phyloP scores from a whole-genome alignment of 53 echinoderm and acorn worm species.

The Holothuria leucospilota region DNA sequence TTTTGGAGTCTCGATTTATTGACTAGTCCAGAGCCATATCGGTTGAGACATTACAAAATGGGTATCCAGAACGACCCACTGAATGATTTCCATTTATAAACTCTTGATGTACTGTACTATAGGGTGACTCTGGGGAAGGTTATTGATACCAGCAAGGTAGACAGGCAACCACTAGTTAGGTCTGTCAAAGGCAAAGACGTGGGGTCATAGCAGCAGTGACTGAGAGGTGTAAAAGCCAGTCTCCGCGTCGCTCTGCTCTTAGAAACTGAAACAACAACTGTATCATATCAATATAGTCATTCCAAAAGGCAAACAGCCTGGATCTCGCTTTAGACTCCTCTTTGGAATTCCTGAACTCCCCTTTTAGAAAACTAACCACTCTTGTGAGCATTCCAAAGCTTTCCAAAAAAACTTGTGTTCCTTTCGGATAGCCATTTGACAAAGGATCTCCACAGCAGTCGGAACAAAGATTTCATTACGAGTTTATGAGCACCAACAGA shows the following conservation, averaged over 20 bases:
- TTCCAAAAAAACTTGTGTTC: too few relatives aligned
- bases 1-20: constrained; percentile 45
- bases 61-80: background rate
- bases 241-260: constrained; percentile 28
- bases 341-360: too few relatives aligned
- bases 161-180: constrained; percentile 46
- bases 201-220: constrained; percentile 9
- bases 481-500: background rate
- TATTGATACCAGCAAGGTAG: constrained; percentile 46
- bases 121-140: background rate
- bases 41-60: constrained; percentile 16
- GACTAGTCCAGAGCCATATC: too few relatives aligned
- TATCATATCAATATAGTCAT: constrained; percentile 29
- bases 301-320: constrained; percentile 39
- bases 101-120: constrained; percentile 19
- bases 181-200: constrained; percentile 32
- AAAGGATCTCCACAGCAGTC: background rate
- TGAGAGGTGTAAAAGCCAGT: constrained; percentile 35
- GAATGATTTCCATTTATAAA: constrained; percentile 38
- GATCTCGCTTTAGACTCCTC: too few relatives aligned
- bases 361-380: too few relatives aligned
- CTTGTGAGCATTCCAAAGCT: too few relatives aligned
- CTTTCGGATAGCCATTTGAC: too few relatives aligned
- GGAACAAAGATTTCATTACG: constrained; percentile 3
- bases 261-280: constrained; percentile 30